A percentile compares a stretch with the other conserved stretches of the same genome.
These are phyloP conservation scores for Creontiades dilutus DNA, from an alignment of 2,888 invertebrate genomes.

Conservation along the genomic window DNA sequence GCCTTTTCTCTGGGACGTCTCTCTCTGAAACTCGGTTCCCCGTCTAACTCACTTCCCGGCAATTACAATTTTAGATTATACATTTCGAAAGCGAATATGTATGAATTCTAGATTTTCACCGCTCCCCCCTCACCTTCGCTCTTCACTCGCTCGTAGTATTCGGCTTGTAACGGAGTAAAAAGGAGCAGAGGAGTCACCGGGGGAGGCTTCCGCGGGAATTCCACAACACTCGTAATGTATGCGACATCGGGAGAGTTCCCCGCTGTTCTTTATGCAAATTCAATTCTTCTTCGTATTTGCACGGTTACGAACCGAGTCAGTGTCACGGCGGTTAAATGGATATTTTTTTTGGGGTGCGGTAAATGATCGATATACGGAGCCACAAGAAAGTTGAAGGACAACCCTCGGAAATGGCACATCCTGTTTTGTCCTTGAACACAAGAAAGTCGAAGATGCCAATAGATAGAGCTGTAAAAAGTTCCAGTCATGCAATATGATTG, in stretches of 20 bases:
- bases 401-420: no score
- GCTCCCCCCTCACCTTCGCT: neutral
- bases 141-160: neutral
- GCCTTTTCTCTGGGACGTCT: neutral
- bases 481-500: no score
- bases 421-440: no score
- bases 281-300: conserved; percentile 18
- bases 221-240: neutral
- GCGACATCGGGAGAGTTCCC: neutral
- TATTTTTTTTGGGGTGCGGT: neutral
- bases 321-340: neutral
- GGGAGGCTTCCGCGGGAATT: neutral
- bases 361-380: neutral
- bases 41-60: conserved; percentile 40
- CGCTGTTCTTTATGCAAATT: neutral
- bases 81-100: conserved; percentile 26
- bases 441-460: no score
- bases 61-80: conserved; percentile 35
- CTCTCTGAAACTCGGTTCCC: neutral
- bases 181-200: neutral
- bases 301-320: neutral
- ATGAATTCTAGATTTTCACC: conserved; percentile 21
- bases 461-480: no score
- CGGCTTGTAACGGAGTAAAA: neutral
- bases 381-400: no score